phyloP scores from a whole-genome alignment of 2,113 vertebrate genomes.

The Benthochromis sp. region DNA sequence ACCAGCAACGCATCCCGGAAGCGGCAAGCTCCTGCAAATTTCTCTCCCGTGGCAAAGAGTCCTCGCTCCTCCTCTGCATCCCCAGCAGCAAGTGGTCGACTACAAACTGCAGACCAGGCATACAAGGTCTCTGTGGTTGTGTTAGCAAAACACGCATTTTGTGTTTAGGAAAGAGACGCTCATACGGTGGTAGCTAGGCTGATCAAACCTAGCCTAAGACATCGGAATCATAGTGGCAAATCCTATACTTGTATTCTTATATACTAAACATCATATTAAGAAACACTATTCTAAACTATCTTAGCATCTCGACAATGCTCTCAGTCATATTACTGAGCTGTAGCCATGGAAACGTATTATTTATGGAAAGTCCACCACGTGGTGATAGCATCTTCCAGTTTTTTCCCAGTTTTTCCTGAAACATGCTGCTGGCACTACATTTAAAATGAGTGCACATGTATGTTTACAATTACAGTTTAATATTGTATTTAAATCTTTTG shows the following conservation, averaged over 20 bases:
- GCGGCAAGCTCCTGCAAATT: conserved; percentile 6
- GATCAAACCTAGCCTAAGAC: background rate
- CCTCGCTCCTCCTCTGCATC: conserved; percentile 25
- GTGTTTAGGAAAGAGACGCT: background rate
- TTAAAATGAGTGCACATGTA: background rate
- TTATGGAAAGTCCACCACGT: background rate
- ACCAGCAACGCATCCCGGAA: conserved; percentile 23
- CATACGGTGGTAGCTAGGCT: background rate
- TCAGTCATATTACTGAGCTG: background rate
- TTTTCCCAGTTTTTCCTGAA: background rate
- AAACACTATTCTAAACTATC: background rate
- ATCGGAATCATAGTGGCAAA: background rate
- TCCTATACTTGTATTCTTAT: background rate
- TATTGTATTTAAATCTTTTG: background rate
- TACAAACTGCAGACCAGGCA: background rate
- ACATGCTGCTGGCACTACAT: background rate
- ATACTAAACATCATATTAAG: background rate
- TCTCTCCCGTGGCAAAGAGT: conserved; percentile 38
- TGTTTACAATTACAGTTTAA: background rate
- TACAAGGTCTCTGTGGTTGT: conserved; percentile 42
- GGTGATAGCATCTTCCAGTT: background rate
- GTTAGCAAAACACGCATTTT: background rate
- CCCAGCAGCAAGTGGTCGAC: background rate
- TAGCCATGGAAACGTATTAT: background rate
- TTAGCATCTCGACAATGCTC: background rate